Conservation (phyloP, 2,113 vertebrate species). For the Cebus imitator region DNA sequence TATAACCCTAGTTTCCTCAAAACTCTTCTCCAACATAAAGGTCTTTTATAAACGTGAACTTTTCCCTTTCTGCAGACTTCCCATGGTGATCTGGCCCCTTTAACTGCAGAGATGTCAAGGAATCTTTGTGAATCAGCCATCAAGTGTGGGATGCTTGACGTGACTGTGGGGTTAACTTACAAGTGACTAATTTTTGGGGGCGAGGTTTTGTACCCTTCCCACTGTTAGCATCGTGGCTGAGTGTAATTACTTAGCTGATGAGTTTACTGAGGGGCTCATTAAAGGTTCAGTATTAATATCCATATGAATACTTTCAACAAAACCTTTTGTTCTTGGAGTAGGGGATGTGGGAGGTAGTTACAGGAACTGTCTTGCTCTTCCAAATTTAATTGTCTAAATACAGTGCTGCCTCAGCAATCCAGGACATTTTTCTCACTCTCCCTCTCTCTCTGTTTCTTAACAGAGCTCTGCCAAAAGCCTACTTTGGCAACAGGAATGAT, state of each 20-base stretch:
- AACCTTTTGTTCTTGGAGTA: constrained; percentile 75
- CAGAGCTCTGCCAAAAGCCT: constrained; percentile 74
- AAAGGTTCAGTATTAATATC: constrained; percentile 77
- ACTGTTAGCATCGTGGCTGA: constrained; percentile 42
- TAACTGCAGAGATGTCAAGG: constrained; percentile 52
- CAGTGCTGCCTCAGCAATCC: constrained; percentile 75
- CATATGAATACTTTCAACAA: constrained; percentile 74
- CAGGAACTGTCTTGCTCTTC: constrained; percentile 74
- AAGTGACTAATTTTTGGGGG: constrained; percentile 74
- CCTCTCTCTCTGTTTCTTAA: neutral
- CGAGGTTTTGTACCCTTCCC: constrained; percentile 58
- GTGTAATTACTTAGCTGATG: constrained; percentile 64
- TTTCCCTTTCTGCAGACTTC: constrained; percentile 51
- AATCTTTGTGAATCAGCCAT: constrained; percentile 70
- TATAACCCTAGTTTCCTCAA: neutral
- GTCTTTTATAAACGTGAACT: constrained; percentile 33
- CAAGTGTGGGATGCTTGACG: constrained; percentile 62
- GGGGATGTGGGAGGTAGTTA: constrained; percentile 71
- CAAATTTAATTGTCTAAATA: constrained; percentile 79
- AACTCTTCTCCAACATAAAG: neutral
- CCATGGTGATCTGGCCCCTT: constrained; percentile 44
- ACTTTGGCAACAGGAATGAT: constrained; percentile 71
- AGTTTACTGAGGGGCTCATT: constrained; percentile 74
- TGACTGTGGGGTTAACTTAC: constrained; percentile 71
- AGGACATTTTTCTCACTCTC: neutral